phyloP scores from a whole-genome alignment of 2,888 invertebrate species.

The Eurois occulta region DNA sequence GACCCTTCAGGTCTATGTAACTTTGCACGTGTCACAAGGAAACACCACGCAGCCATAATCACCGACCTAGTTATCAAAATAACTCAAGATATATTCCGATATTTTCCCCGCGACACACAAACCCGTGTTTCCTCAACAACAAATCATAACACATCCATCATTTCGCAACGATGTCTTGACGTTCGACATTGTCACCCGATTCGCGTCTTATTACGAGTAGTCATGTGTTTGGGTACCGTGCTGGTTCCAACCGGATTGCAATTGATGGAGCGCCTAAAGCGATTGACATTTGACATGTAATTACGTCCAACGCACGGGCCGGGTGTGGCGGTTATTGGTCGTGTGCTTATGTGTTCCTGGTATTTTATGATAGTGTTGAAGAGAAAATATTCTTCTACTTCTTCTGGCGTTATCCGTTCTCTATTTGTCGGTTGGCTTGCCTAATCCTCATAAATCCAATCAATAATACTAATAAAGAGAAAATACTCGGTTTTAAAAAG shows the following conservation, averaged over 20 bases:
- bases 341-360: slow-evolving; percentile 25
- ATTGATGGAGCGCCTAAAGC: slow-evolving; percentile 74
- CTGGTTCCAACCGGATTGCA: slow-evolving; percentile 75
- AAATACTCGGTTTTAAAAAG: background rate
- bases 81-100: slow-evolving; percentile 26
- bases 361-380: slow-evolving; percentile 25
- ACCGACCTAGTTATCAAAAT: slow-evolving; percentile 45
- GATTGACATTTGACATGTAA: slow-evolving; percentile 81
- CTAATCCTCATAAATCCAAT: background rate
- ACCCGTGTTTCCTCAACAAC: slow-evolving; percentile 34
- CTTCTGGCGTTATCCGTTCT: background rate
- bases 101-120: slow-evolving; percentile 30
- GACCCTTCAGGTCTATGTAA: background rate
- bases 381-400: slow-evolving; percentile 10
- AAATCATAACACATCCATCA: slow-evolving; percentile 58
- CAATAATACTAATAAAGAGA: background rate
- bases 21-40: slow-evolving; percentile 15
- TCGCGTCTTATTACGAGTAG: slow-evolving; percentile 55
- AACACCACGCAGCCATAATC: slow-evolving; percentile 19
- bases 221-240: slow-evolving; percentile 54
- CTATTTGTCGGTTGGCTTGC: background rate
- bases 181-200: slow-evolving; percentile 63
- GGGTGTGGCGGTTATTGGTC: slow-evolving; percentile 37
- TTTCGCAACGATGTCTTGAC: slow-evolving; percentile 57
- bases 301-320: slow-evolving; percentile 56